Conservation (phyloP, 92 coral and sea anemone genomes). For the Siderastrea siderea region DNA sequence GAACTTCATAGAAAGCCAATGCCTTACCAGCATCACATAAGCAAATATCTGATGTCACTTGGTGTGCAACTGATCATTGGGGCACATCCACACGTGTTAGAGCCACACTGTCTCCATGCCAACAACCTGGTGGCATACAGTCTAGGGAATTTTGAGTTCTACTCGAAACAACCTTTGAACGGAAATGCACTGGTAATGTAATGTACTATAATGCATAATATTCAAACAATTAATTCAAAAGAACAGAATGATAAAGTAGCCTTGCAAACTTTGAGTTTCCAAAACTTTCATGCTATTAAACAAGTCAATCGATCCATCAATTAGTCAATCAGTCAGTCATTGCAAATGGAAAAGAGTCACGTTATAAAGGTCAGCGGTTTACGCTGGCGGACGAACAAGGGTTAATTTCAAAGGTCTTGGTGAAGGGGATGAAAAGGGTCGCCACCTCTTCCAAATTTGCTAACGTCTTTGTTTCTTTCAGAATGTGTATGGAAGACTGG, state of each 20-base stretch:
- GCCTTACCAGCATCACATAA: slow-evolving; percentile 49
- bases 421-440: background rate
- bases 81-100: slow-evolving; percentile 80
- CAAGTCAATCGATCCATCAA: too few species aligned
- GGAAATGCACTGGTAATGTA: background rate
- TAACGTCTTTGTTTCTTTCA: background rate
- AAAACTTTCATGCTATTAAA: too few species aligned
- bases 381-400: background rate
- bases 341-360: too few species aligned
- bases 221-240: too few species aligned
- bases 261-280: too few species aligned
- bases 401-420: background rate
- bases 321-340: too few species aligned
- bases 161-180: slow-evolving; percentile 30
- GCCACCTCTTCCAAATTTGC: background rate
- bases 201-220: too few species aligned
- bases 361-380: too few species aligned
- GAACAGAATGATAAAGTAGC: too few species aligned
- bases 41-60: slow-evolving; percentile 58
- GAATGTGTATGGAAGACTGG: slow-evolving; percentile 25
- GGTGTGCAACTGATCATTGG: slow-evolving; percentile 83
- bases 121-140: slow-evolving; percentile 76
- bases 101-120: slow-evolving; percentile 54
- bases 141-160: slow-evolving; percentile 83
- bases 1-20: slow-evolving; percentile 24